Evolutionary conservation across 2,797 vertebrate genomes (phyloP).

Genomic region (Galago senegalensis): DNA sequence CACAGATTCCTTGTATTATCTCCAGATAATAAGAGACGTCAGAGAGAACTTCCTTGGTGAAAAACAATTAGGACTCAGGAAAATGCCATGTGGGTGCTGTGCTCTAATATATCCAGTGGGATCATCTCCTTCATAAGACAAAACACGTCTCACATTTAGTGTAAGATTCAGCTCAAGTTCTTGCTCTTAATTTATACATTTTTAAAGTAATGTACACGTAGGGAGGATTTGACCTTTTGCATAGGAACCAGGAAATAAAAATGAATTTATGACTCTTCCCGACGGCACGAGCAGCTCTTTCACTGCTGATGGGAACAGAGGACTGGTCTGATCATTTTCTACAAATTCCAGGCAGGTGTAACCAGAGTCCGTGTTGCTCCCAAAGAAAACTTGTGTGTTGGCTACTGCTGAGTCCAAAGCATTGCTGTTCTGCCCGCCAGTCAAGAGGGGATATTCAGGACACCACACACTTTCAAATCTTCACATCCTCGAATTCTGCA

Average conservation of each 20-base stretch:
- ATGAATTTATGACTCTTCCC: not conserved
- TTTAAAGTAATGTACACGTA: slow-evolving; percentile 2
- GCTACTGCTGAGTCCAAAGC: too few relatives aligned
- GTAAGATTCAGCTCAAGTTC: slow-evolving; percentile 31
- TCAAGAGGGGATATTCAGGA: rapidly evolving
- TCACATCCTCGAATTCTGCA: not conserved
- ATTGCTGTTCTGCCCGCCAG: rapidly evolving
- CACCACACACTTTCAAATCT: not conserved
- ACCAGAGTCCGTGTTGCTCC: rapidly evolving
- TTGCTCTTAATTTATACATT: slow-evolving; percentile 41
- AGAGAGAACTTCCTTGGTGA: not conserved
- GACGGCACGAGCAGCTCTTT: not conserved
- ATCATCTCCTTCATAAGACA: not conserved
- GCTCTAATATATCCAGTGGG: not conserved
- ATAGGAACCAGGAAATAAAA: slow-evolving; percentile 47
- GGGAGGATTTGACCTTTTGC: slow-evolving; percentile 58
- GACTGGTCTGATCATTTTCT: not conserved
- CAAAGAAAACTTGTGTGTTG: not conserved
- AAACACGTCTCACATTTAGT: not conserved
- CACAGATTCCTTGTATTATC: not conserved
- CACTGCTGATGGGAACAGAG: not conserved
- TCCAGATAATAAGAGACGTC: not conserved
- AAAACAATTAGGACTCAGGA: not conserved
- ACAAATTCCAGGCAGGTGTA: not conserved
- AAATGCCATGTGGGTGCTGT: not conserved